A percentile compares a stretch with the other conserved stretches of the same genome.
Conservation (phyloP, 1,140 invertebrate species). For the Eubasilissa regina region DNA sequence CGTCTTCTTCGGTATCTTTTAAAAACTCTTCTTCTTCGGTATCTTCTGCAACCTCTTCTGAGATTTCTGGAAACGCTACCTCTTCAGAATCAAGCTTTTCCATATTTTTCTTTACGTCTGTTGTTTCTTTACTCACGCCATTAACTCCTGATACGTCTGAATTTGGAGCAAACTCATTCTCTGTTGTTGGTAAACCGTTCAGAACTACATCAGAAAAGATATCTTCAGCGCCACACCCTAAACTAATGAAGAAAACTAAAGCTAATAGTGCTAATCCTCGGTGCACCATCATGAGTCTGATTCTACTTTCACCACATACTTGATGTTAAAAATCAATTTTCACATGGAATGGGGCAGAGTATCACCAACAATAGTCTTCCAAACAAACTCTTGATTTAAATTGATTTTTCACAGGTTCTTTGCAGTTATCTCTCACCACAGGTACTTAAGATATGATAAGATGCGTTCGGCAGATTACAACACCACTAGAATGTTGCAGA, state of each 20-base stretch:
- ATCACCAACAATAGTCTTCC: slow-evolving; percentile 5
- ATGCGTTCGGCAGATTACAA: slow-evolving; percentile 45
- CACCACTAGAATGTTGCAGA: slow-evolving; percentile 20
- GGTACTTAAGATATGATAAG: slow-evolving; percentile 51
- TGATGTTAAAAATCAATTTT: slow-evolving; percentile 7
- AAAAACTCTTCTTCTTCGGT: neutral
- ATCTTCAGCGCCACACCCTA: slow-evolving; percentile 29
- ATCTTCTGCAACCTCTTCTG: slow-evolving; percentile 23
- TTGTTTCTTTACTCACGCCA: neutral
- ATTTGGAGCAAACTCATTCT: neutral
- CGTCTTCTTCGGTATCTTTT: neutral
- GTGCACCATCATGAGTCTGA: slow-evolving; percentile 30
- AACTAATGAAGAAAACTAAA: slow-evolving; percentile 14
- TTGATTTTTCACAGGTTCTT: slow-evolving; percentile 4
- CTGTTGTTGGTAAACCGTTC: neutral
- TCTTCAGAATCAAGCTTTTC: neutral
- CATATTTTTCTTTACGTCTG: neutral
- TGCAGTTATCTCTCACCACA: slow-evolving; percentile 25
- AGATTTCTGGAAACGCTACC: too few relatives aligned
- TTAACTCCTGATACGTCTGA: neutral
- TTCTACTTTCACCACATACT: slow-evolving; percentile 19
- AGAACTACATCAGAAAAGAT: neutral
- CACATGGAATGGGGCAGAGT: neutral
- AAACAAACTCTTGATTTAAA: neutral
- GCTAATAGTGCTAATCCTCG: neutral